Conservation (phyloP, 2,888 invertebrate genomes). For the Malacosoma neustria region DNA sequence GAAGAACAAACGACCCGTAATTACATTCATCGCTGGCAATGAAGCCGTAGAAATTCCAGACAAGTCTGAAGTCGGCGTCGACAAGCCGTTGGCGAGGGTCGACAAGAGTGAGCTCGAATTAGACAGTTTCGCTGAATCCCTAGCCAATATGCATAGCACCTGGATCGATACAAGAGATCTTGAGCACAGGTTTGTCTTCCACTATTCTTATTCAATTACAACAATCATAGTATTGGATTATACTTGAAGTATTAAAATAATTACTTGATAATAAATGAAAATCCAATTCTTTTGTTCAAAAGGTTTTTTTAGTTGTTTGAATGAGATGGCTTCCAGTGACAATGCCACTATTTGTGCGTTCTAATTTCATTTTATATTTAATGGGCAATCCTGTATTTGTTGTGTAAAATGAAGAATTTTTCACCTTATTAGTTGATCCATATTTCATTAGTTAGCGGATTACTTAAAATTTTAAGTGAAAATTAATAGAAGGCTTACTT, state of each 20-base stretch:
- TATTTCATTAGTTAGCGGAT: too few relatives aligned
- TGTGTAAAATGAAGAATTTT: too few relatives aligned
- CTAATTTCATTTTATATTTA: too few relatives aligned
- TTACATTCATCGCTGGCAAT: conserved; percentile 52
- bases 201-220: neutral
- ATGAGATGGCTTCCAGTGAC: neutral
- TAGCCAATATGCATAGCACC: conserved; percentile 52
- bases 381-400: too few relatives aligned
- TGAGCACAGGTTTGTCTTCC: conserved; percentile 72
- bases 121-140: conserved; percentile 72
- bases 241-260: neutral
- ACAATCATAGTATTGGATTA: too few relatives aligned
- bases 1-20: conserved; percentile 47
- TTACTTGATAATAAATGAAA: too few relatives aligned
- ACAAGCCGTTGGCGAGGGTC: conserved; percentile 48
- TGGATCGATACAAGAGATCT: conserved; percentile 75
- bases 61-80: conserved; percentile 51
- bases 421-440: too few relatives aligned
- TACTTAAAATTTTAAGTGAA: too few relatives aligned
- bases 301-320: too few relatives aligned
- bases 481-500: too few relatives aligned
- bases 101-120: conserved; percentile 67
- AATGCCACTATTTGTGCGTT: too few relatives aligned
- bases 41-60: conserved; percentile 63
- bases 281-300: too few relatives aligned